Conservation (phyloP, 23 tunicate genomes). For the Trididemnum nubilum region DNA sequence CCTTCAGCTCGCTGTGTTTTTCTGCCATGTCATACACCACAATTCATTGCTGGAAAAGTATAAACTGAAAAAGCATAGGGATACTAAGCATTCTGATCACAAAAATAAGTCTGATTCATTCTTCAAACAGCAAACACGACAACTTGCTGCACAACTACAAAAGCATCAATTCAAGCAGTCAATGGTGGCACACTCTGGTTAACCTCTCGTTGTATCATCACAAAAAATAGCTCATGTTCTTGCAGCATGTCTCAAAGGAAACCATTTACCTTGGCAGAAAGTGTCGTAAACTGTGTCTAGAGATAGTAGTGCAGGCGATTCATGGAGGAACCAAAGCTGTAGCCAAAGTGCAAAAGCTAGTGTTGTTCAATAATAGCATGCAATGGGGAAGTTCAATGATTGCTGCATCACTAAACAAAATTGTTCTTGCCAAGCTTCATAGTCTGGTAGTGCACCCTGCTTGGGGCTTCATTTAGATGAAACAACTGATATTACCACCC, state of each 20-base stretch:
- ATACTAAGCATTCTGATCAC: constrained; percentile 59
- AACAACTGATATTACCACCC: constrained; percentile 59
- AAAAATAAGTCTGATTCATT: constrained; percentile 64
- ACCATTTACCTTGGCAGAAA: constrained; percentile 67
- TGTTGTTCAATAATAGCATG: constrained; percentile 62
- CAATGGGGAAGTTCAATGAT: constrained; percentile 41
- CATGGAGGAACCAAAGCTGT: constrained; percentile 61
- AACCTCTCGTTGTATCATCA: constrained; percentile 66
- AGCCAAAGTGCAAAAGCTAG: constrained; percentile 55
- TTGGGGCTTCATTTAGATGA: constrained; percentile 64
- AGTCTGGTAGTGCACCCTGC: constrained; percentile 51
- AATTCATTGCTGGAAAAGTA: constrained; percentile 46
- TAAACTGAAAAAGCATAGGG: constrained; percentile 59
- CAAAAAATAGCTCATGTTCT: constrained; percentile 49
- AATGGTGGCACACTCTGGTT: constrained; percentile 30
- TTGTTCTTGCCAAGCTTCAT: constrained; percentile 43
- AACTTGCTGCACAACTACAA: constrained; percentile 42
- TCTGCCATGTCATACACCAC: constrained; percentile 61
- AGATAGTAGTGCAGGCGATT: constrained; percentile 51
- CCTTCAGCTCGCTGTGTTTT: constrained; percentile 64
- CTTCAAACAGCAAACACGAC: constrained; percentile 54
- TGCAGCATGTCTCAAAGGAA: constrained; percentile 59
- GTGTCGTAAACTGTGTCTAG: constrained; percentile 57
- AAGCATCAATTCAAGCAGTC: constrained; percentile 30
- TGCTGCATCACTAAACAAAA: constrained; percentile 49